A percentile compares a stretch with the other conserved stretches of the same genome.
These are phyloP conservation scores for Atta colombica DNA, from an alignment of 1,140 invertebrate species.

Conservation along the genomic window DNA sequence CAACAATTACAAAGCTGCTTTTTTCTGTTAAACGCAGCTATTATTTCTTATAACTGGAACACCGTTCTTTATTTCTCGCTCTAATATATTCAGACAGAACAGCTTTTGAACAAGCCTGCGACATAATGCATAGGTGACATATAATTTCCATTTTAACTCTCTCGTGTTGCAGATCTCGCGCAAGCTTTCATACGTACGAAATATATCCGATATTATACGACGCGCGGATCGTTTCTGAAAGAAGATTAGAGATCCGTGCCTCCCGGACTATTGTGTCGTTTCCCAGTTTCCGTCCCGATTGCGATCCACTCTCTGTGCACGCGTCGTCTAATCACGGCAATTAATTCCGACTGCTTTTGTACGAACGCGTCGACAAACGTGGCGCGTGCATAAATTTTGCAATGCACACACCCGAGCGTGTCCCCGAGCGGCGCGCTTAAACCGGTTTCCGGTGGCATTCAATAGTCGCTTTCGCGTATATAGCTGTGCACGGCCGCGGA, in stretches of 20 bases:
- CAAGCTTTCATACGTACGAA: not conserved
- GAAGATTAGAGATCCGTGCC: constrained; percentile 10
- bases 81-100: not conserved
- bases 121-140: not conserved
- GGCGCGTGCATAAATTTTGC: constrained; percentile 42
- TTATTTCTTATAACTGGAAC: not conserved
- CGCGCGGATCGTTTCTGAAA: not conserved
- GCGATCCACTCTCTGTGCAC: not conserved
- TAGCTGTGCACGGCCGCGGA: constrained; percentile 2
- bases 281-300: constrained; percentile 23
- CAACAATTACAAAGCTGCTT: too few species aligned
- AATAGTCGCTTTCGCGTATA: constrained; percentile 54
- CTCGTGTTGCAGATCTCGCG: not conserved
- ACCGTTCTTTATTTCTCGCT: not conserved
- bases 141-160: constrained; percentile 48
- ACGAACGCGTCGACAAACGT: not conserved
- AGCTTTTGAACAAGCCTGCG: not conserved
- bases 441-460: constrained; percentile 62
- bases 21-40: not conserved
- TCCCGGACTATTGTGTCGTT: constrained; percentile 9
- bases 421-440: constrained; percentile 27
- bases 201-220: not conserved
- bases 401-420: constrained; percentile 4
- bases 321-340: constrained; percentile 42
- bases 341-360: constrained; percentile 53